These are phyloP conservation scores for Eulemur coronatus DNA, from an alignment of 2,797 vertebrate genomes.

Conservation along the genomic window DNA sequence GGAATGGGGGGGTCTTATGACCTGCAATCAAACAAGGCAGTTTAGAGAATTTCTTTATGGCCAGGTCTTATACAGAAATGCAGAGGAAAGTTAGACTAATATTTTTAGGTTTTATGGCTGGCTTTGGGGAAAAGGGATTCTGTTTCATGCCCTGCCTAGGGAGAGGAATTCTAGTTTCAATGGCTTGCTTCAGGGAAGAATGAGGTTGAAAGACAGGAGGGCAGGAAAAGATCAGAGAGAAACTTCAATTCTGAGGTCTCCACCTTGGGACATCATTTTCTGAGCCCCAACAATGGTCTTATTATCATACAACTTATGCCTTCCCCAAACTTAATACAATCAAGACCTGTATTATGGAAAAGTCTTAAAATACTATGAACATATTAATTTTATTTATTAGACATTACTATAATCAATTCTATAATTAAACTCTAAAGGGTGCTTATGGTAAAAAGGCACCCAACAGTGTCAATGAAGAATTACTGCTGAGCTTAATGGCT, in stretches of 20 bases:
- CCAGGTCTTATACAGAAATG: background rate
- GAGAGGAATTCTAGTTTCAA: background rate
- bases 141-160: background rate
- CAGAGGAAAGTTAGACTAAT: background rate
- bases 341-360: background rate
- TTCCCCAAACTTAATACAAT: conserved; percentile 19
- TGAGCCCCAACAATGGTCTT: background rate
- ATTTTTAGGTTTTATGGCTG: background rate
- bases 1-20: background rate
- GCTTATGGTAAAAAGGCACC: background rate
- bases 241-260: background rate
- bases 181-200: background rate
- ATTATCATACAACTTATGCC: background rate
- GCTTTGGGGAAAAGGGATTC: background rate
- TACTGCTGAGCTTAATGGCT: background rate
- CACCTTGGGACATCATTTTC: background rate
- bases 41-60: background rate
- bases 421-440: background rate
- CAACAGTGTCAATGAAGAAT: background rate
- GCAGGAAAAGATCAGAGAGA: background rate
- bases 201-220: background rate
- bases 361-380: background rate
- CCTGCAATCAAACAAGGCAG: background rate
- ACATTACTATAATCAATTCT: background rate
- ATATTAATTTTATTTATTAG: background rate